Percentiles rank a stretch among this genome's conserved stretches.
Conservation (phyloP, 2,113 vertebrate genomes). For the Syrrhaptes paradoxus region DNA sequence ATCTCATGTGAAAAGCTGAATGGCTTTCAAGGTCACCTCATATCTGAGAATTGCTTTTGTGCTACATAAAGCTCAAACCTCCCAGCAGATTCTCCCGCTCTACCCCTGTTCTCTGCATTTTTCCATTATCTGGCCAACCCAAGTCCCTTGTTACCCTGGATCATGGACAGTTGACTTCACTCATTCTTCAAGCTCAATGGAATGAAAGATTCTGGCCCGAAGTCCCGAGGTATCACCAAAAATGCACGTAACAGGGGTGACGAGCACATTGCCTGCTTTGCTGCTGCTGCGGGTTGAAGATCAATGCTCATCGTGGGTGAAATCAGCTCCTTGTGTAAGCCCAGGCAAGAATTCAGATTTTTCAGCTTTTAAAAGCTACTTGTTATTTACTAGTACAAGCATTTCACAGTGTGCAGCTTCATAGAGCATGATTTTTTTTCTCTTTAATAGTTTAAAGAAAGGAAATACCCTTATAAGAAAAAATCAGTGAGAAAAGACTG, state of each 20-base stretch:
- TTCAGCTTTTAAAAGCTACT: neutral
- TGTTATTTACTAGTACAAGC: neutral
- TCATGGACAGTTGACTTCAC: neutral
- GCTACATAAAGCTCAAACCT: neutral
- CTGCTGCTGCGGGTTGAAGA: neutral
- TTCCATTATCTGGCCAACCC: neutral
- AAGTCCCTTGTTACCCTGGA: neutral
- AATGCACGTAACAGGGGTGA: rapidly evolving
- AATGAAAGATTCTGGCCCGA: neutral
- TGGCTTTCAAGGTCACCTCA: constrained; percentile 33
- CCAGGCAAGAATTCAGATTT: neutral
- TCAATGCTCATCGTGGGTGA: neutral
- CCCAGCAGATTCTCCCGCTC: neutral
- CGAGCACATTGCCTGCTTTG: neutral
- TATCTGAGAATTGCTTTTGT: constrained; percentile 12
- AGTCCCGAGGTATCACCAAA: neutral
- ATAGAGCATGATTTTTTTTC: rapidly evolving
- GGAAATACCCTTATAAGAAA: neutral
- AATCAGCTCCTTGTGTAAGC: neutral
- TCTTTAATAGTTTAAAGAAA: neutral
- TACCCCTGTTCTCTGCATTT: neutral
- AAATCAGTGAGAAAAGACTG: neutral
- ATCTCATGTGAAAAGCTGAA: constrained; percentile 3
- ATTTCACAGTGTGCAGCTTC: neutral
- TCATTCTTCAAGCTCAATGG: neutral